phyloP scores from a whole-genome alignment of 2,888 invertebrate species.

The Phania funesta region DNA sequence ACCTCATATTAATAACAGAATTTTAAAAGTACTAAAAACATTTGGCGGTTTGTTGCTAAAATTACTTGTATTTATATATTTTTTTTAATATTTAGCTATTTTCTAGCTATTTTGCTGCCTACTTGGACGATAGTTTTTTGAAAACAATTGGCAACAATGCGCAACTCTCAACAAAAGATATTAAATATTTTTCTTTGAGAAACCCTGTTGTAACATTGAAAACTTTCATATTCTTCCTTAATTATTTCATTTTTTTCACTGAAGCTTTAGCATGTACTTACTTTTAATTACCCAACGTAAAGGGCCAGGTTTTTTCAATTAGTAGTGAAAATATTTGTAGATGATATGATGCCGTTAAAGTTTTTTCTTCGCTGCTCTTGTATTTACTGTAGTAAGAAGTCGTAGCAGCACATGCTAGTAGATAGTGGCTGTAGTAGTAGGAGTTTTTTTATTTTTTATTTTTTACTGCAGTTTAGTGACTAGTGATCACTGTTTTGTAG shows the following conservation, averaged over 20 bases:
- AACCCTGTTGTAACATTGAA: constrained; percentile 10
- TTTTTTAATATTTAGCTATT: no score
- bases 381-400: constrained; percentile 10
- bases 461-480: background rate
- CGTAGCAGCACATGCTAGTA: background rate
- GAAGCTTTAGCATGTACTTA: constrained; percentile 45
- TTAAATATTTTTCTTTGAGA: no score
- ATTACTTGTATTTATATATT: no score
- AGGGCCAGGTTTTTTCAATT: background rate
- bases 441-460: background rate
- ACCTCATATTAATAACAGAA: no score
- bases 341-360: constrained; percentile 17
- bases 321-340: constrained; percentile 11
- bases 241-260: constrained; percentile 34
- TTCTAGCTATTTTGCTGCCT: no score
- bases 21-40: no score
- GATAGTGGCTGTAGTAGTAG: background rate
- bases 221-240: constrained; percentile 6
- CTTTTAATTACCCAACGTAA: constrained; percentile 56
- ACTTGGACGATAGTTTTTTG: no score
- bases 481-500: constrained; percentile 29
- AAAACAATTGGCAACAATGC: no score
- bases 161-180: no score
- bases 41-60: no score
- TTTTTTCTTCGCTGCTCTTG: background rate